phyloP scores from a whole-genome alignment of 2,888 invertebrate genomes.

The Thelaira solivaga region DNA sequence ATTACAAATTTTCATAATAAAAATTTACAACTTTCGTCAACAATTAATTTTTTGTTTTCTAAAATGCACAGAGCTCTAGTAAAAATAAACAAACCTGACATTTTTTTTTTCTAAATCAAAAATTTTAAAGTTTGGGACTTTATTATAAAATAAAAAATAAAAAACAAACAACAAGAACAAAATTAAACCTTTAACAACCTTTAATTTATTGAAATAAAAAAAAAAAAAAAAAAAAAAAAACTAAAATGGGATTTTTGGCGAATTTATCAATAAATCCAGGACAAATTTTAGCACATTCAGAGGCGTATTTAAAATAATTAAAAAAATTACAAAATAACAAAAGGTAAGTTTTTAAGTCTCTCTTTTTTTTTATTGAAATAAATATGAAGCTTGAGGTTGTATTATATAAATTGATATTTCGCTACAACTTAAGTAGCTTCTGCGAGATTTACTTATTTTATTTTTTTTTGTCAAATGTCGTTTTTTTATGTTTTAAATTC shows the following conservation, averaged over 20 bases:
- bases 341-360: conserved; percentile 23
- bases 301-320: conserved; percentile 12
- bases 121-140: conserved; percentile 60
- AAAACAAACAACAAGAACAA: conserved; percentile 23
- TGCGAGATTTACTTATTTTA: no score
- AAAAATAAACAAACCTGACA: conserved; percentile 35
- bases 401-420: no score
- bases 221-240: conserved; percentile 5
- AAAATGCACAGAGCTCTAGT: conserved; percentile 58
- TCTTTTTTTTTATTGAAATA: neutral
- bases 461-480: conserved; percentile 26
- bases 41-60: conserved; percentile 46
- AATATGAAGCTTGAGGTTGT: no score
- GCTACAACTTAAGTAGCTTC: no score
- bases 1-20: conserved; percentile 50
- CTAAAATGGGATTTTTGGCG: conserved; percentile 29
- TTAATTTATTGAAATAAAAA: neutral
- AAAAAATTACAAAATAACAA: conserved; percentile 7
- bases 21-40: conserved; percentile 56
- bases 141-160: conserved; percentile 34
- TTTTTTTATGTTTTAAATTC: neutral
- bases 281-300: conserved; percentile 17
- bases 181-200: conserved; percentile 30
- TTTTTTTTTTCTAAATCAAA: conserved; percentile 55
- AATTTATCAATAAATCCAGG: neutral